Base-by-base conservation (phyloP, 1,140 invertebrate genomes). In the Drosophila leontia region DNA sequence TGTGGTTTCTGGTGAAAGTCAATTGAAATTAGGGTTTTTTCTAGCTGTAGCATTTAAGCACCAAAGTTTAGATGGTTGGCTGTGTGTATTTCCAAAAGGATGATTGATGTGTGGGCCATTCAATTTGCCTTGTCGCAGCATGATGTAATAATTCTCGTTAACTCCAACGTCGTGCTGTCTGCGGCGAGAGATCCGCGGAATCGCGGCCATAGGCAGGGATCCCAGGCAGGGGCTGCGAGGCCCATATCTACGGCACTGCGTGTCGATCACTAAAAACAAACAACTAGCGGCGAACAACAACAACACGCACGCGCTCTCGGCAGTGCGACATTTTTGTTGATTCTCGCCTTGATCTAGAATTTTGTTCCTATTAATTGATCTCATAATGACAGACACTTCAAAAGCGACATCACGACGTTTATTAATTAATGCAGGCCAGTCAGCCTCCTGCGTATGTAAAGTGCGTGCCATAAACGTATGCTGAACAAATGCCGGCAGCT, bases 311-410 rank as follows among this genome's bases (percentile, higher is more conserved):
- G 59, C 65, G 71, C 64, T 64, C 67, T 64, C 67, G 70, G 60
- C 69, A 75, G 84, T 81, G 86, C 82, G 85, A 90, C 86, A 90
- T 91, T 91, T 91, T 84, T 87, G 74, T 87, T 68, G 56, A 86
- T 84, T 78, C 78, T 91, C 71, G 76, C 88, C 88, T 91, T 91
- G 88, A 91, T 91, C 88, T 91, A 91, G 88, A 91, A 91, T 91
- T 91, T 83, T 87, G 70, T 91, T 91, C 88, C 88, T 91, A 91
- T 91, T 91, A 91, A 91, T 91, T 91, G 87, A 91, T 91, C 88
- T 87, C 88, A 91, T 91, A 91, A 91, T 91, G 88, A 91, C 88
- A 91, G 88, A 88, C 80, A 91, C 88, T 91, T 91, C 83, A 87
- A 91, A 84, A 91, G 87, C 88, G 81, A 91, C 87, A 91, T 91